Evolutionary conservation across 2,888 invertebrate species (phyloP).

Genomic region (Drosophila macrothrix): DNA sequence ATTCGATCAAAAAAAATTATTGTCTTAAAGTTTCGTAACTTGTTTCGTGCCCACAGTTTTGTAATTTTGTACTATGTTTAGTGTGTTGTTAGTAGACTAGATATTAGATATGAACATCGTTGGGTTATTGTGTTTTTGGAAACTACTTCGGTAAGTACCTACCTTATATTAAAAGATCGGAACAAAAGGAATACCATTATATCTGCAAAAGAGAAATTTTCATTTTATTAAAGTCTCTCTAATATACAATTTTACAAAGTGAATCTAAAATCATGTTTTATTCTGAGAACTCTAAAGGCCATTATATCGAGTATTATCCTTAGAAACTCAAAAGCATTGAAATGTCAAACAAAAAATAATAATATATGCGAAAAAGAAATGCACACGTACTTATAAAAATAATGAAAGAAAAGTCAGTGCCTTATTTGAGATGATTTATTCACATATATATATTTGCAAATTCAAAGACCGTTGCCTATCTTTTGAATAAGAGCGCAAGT

Average conservation of each 20-base stretch:
- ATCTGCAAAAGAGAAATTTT: conserved; percentile 3
- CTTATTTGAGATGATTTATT: neutral
- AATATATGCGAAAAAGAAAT: conserved; percentile 1
- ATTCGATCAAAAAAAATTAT: conserved; percentile 6
- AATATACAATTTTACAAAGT: neutral
- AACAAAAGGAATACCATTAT: neutral
- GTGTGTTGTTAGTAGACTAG: conserved; percentile 36
- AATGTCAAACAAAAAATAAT: neutral
- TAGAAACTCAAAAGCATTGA: conserved; percentile 1
- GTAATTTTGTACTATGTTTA: conserved; percentile 69
- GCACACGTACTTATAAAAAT: neutral
- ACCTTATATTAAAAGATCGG: conserved; percentile 7
- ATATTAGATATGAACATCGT: conserved; percentile 34
- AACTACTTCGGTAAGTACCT: conserved; percentile 61
- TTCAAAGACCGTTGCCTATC: neutral
- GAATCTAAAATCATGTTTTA: neutral
- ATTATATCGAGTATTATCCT: neutral
- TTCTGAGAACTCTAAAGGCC: neutral
- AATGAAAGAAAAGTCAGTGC: conserved; percentile 1
- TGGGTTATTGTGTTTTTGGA: conserved; percentile 59
- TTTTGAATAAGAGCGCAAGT: neutral
- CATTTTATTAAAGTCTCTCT: neutral
- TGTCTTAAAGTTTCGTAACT: conserved; percentile 18
- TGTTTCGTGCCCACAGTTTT: conserved; percentile 79
- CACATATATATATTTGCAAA: neutral